These are phyloP conservation scores for Disparrhopalites patrizii DNA, from an alignment of 2,888 invertebrate species.

Conservation along the genomic window DNA sequence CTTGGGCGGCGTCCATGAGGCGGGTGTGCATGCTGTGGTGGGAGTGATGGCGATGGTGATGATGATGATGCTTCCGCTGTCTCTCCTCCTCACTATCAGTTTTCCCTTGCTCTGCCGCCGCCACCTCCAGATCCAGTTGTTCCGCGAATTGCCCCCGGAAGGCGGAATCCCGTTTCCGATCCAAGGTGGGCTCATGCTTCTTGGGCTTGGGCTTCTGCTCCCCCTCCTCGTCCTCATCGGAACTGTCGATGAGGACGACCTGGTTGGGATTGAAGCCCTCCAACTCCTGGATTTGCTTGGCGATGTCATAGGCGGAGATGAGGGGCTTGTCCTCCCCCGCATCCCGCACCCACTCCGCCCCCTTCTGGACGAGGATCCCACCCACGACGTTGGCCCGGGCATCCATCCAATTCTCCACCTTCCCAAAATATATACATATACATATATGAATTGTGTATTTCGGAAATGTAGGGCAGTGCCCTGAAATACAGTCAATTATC, in stretches of 20 bases:
- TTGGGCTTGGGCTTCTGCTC: neutral
- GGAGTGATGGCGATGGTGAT: neutral
- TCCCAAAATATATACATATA: no score
- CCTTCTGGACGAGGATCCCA: constrained; percentile 9
- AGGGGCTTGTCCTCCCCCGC: neutral
- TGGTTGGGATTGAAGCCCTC: constrained; percentile 1
- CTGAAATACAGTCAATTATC: no score
- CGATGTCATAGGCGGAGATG: neutral
- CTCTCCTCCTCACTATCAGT: neutral
- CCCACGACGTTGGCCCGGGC: neutral
- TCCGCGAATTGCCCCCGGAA: neutral
- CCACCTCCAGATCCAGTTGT: neutral
- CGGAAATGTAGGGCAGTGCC: no score
- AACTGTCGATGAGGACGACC: neutral
- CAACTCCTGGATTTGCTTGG: constrained; percentile 2
- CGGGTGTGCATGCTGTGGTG: neutral
- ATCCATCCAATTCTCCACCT: neutral
- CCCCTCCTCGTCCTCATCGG: neutral
- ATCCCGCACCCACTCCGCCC: constrained; percentile 5
- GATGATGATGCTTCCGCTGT: neutral
- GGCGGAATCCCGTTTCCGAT: no score
- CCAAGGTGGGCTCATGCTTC: no score
- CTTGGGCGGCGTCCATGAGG: no score
- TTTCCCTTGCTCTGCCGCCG: neutral
- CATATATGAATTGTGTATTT: no score